Evolutionary conservation across 1,140 invertebrate species (phyloP), one percentile per base, ranked within the genome.

Genomic region (Hypothenemus hampei): DNA sequence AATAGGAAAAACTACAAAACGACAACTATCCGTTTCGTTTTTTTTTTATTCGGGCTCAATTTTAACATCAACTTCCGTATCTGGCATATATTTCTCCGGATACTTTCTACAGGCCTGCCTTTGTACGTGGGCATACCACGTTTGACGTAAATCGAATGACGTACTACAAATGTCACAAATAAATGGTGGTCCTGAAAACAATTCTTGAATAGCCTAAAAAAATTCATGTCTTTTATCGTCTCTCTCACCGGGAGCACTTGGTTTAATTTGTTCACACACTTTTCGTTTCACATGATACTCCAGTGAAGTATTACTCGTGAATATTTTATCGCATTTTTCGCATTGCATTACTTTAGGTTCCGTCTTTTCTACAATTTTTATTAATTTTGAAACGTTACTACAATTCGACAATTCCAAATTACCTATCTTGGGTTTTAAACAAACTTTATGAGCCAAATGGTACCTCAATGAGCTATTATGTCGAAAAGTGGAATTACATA

Each of bases 51-150:
- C 54, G 19, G 46, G 19, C 22, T 57, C 54, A 16, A 57, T 57
- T 45, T 57, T 57, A 2, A 57, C 46, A 22, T 26, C 50, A 23
- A 36, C 31, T 26, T 57, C 54, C 8, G 13, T 24, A 13, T 35
- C 45, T 8, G 31, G 37, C 36, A 57, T 57, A 36, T 57, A 57
- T 37, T 39, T 15, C 50, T 57, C 54, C 11, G 54, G 54, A 16
- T 49, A 57, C 39, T 57, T 57, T 11, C 50, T 57, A 29, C 54
- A 57, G 4, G 46, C 54, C 20, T 57, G 54, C 16, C 54, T 37
- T 36, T 57, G 50, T 1, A 57, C 21, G 22, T 57, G 54, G 0
- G 54, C 54, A 37, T 57, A 57, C 54, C 54, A 57, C n/a, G 54
- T 49, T 26, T 57, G 54, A 10, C 54, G 35, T 20, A 57, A 22